phyloP scores from a whole-genome alignment of 64 coral and sea anemone species.

The Astreopora myriophthalma region DNA sequence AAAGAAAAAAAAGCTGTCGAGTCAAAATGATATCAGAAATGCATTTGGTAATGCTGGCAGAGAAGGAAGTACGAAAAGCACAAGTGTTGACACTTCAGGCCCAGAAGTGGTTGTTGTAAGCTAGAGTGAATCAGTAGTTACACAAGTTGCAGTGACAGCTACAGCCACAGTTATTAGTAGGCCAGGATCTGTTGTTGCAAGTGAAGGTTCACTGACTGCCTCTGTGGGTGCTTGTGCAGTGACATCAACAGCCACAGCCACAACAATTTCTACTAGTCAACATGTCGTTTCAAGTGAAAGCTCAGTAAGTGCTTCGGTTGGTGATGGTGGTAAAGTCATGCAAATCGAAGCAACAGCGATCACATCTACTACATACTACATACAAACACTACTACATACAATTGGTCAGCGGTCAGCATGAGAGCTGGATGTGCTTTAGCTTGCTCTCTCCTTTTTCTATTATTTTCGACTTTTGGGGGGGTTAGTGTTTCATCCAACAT shows the following conservation, averaged over 20 bases:
- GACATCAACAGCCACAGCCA: background rate
- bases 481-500: too few relatives aligned
- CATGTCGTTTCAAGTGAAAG: background rate
- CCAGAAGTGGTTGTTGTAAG: background rate
- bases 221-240: background rate
- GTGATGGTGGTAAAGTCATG: background rate
- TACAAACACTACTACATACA: too few relatives aligned
- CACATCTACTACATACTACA: background rate
- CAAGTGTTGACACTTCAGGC: background rate
- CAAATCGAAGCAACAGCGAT: background rate
- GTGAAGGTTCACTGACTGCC: background rate
- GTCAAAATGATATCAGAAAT: background rate
- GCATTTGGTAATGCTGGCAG: background rate
- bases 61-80: background rate
- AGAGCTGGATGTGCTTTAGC: background rate
- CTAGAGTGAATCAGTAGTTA: background rate
- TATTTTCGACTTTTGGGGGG: background rate
- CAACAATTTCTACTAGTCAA: background rate
- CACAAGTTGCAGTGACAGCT: background rate
- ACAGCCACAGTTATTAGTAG: background rate
- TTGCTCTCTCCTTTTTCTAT: background rate
- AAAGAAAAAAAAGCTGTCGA: background rate
- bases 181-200: background rate
- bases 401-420: conserved; percentile 23
- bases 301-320: background rate